phyloP scores from a whole-genome alignment of 2,888 invertebrate genomes.

The Trichogramma evanescens region DNA sequence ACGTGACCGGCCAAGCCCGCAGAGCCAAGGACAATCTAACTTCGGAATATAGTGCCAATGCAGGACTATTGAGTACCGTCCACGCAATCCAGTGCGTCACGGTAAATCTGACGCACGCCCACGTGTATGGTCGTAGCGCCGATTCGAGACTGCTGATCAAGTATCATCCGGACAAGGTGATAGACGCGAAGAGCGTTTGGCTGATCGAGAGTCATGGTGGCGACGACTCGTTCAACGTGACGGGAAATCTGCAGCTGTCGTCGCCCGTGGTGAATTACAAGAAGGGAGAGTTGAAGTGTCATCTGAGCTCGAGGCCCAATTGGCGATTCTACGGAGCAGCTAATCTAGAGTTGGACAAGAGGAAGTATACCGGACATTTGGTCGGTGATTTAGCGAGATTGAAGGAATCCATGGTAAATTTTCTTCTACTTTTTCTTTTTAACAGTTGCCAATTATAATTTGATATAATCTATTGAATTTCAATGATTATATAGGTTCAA shows the following conservation, averaged over 20 bases:
- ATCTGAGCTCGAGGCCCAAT: conserved; percentile 58
- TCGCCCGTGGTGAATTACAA: conserved; percentile 63
- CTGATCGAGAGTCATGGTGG: conserved; percentile 51
- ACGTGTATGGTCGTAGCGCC: conserved; percentile 47
- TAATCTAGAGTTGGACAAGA: conserved; percentile 64
- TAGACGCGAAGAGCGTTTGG: conserved; percentile 68
- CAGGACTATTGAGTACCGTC: conserved; percentile 54
- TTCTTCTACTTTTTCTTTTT: too few species aligned
- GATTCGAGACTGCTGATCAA: conserved; percentile 49
- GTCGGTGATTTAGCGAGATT: conserved; percentile 61
- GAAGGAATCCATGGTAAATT: conserved; percentile 68
- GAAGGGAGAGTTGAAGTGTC: conserved; percentile 62
- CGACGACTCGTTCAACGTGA: conserved; percentile 55
- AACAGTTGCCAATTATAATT: too few species aligned
- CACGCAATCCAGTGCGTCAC: conserved; percentile 55
- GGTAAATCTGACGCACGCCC: conserved; percentile 53
- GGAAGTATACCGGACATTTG: conserved; percentile 56
- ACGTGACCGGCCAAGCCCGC: conserved; percentile 52
- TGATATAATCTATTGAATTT: too few species aligned
- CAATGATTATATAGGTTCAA: too few species aligned
- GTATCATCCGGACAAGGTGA: conserved; percentile 61
- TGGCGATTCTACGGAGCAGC: conserved; percentile 63
- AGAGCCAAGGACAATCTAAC: conserved; percentile 44
- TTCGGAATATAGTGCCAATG: conserved; percentile 49
- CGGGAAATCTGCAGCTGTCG: conserved; percentile 58